Base-by-base conservation (phyloP, 2,113 vertebrate genomes). In the Catharus minimus region DNA sequence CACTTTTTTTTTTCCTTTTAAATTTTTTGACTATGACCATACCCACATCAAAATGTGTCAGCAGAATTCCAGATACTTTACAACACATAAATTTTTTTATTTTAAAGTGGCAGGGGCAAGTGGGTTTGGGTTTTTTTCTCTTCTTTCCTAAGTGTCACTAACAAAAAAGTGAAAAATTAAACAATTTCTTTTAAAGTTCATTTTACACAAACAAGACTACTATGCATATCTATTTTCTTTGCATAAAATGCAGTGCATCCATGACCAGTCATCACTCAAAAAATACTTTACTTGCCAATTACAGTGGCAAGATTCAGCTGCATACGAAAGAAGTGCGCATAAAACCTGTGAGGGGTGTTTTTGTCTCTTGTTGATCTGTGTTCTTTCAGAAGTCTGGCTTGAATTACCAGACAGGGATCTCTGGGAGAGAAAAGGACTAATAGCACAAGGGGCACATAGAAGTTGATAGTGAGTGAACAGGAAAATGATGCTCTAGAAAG, bases 41-140 rank as follows among this genome's bases (percentile, higher is more conserved):
- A 75, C 13, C 3, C 5, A 61, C 10, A 76, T 50, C 30, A 76
- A 65, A 84, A 38, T 52, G 26, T 53, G n/a, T 32, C 15, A 57
- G 22, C 13, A 86, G 17, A 39, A 81, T 81, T 75, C 56, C 73
- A 86, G 32, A 19, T 38, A 80, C 67, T 94, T 92, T 50, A 86
- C 46, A 88, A 44, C 7, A 57, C 7, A 15, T 27, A 26, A 26
- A 19, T 4, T 15, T 49, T 50, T 27, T 47, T 23, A 27, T 50
- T 78, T 30, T 43, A 16, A 66, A 66, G 15, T 10, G 27, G 16
- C 26, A 69, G 13, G 11, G 18, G 3, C 2, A 62, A 53, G 11
- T 30, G 5, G 0, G 2, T 53, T 41, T 49, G 50, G 2, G 1
- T 8, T 32, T 20, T 71, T 50, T 74, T 17, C 13, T 52, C 23